Evolutionary conservation across 2,113 vertebrate species (phyloP).

Genomic region (Mesoclemmys tuberculata): DNA sequence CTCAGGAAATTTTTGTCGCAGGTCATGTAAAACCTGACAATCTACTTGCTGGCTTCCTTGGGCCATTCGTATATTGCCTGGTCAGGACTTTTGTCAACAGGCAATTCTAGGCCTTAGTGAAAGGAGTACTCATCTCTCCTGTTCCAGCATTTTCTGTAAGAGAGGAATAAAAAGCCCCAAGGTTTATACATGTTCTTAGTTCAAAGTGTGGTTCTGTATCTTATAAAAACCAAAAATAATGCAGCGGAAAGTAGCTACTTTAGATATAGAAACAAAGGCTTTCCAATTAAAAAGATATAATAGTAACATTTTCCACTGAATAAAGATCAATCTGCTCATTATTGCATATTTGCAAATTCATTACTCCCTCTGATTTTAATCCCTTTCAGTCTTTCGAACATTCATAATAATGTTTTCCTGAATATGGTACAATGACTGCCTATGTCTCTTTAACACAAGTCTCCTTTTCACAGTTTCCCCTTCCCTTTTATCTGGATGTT

Average conservation of each 20-base stretch:
- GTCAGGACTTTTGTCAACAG: slow-evolving; percentile 85
- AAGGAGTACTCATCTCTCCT: slow-evolving; percentile 86
- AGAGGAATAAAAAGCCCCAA: slow-evolving; percentile 64
- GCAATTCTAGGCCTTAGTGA: slow-evolving; percentile 85
- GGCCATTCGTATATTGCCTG: slow-evolving; percentile 98
- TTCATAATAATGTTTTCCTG: background rate
- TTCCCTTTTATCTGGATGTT: background rate
- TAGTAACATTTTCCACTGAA: background rate
- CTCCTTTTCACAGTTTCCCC: background rate
- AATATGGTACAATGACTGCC: background rate
- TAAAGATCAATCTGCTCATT: accelerated
- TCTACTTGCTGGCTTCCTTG: slow-evolving; percentile 99
- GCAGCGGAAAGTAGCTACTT: background rate
- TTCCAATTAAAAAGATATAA: background rate
- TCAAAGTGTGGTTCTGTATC: background rate
- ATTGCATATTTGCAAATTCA: background rate
- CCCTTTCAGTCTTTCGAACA: accelerated
- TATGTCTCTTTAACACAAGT: background rate
- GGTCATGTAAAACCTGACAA: slow-evolving; percentile 99
- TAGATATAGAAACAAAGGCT: background rate
- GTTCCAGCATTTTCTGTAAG: slow-evolving; percentile 89
- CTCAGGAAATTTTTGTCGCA: slow-evolving; percentile 99
- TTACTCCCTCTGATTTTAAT: background rate
- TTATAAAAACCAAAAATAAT: background rate
- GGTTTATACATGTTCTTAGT: background rate